Conservation (phyloP, 2,113 vertebrate genomes). For the Desmodus rotundus region DNA sequence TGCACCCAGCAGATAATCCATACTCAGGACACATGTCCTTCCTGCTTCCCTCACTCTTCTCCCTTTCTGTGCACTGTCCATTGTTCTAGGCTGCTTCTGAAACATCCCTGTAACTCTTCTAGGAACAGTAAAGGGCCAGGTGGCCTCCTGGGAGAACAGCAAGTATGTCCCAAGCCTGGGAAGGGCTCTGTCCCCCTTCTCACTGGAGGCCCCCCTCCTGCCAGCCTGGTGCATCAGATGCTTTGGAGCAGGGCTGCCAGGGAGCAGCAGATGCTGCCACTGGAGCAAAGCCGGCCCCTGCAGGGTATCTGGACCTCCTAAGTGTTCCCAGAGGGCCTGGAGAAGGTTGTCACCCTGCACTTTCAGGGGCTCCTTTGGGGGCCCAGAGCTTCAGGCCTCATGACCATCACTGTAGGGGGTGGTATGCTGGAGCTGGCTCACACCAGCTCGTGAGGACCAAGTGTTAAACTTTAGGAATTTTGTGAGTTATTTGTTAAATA, state of each 20-base stretch:
- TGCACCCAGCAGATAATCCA: accelerated
- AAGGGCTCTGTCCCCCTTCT: not conserved
- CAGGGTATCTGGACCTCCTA: not conserved
- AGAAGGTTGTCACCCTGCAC: not conserved
- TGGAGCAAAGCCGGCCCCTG: not conserved
- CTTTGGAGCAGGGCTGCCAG: not conserved
- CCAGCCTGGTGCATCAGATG: not conserved
- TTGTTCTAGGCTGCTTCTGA: not conserved
- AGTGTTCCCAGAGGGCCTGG: not conserved
- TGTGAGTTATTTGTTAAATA: slow-evolving; percentile 25
- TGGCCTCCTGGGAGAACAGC: not conserved
- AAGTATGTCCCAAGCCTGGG: not conserved
- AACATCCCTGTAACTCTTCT: not conserved
- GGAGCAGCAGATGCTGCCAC: not conserved
- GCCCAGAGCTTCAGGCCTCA: not conserved
- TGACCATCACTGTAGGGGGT: not conserved
- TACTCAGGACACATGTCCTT: not conserved
- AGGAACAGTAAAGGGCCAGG: not conserved
- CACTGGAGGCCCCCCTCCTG: not conserved
- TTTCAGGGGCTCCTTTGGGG: not conserved
- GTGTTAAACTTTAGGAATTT: not conserved
- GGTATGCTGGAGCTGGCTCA: not conserved
- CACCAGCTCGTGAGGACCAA: not conserved
- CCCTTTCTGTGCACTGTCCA: not conserved
- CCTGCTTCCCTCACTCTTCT: not conserved